Percentiles rank a stretch among this genome's conserved stretches.
phyloP scores from a whole-genome alignment of 2,888 invertebrate genomes.

The Hoplodrina ambigua region DNA sequence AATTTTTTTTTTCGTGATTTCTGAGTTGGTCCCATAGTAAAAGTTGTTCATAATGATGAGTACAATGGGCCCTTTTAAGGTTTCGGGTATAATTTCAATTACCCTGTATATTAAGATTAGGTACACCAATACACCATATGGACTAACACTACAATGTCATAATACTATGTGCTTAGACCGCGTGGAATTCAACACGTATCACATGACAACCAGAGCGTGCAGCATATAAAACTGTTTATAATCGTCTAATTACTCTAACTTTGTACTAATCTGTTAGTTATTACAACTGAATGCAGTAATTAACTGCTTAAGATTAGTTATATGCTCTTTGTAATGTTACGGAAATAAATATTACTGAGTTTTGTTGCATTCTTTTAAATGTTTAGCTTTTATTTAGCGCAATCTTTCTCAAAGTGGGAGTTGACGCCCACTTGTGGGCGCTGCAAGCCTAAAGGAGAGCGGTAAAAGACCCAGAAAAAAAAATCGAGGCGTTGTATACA shows the following conservation, averaged over 20 bases:
- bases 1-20: too few species aligned
- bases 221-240: slow-evolving; percentile 26
- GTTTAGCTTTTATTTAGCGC: neutral
- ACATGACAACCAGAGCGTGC: slow-evolving; percentile 42
- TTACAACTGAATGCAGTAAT: slow-evolving; percentile 28
- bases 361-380: neutral
- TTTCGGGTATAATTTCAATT: too few species aligned
- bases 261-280: slow-evolving; percentile 18
- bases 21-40: too few species aligned
- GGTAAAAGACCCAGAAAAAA: too few species aligned
- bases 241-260: slow-evolving; percentile 42
- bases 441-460: too few species aligned
- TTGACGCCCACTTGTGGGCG: too few species aligned
- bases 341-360: slow-evolving; percentile 12
- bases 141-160: neutral
- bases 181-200: slow-evolving; percentile 29
- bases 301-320: neutral
- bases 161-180: slow-evolving; percentile 8
- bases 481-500: too few species aligned
- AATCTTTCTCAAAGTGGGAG: too few species aligned
- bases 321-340: slow-evolving; percentile 14
- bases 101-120: too few species aligned
- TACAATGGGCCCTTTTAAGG: too few species aligned
- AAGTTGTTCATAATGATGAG: too few species aligned
- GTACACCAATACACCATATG: too few species aligned